Conservation (phyloP, 2,797 vertebrate species). For the Corythornis leucogaster region DNA sequence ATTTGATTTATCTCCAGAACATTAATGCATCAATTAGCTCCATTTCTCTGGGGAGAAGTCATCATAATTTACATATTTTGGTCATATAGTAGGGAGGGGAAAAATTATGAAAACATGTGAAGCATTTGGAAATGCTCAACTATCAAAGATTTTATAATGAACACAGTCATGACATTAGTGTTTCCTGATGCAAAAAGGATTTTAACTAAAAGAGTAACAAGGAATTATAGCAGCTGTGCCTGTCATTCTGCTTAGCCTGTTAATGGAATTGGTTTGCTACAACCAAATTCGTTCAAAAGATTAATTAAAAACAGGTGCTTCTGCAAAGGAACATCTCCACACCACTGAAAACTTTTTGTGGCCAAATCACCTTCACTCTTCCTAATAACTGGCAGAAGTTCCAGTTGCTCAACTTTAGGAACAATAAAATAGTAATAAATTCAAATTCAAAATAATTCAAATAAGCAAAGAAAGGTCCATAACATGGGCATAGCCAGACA, state of each 20-base stretch:
- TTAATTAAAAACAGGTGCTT: slow-evolving; percentile 51
- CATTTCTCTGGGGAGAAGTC: neutral
- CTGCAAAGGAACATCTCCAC: neutral
- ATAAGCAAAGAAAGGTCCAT: neutral
- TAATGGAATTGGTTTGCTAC: slow-evolving; percentile 43
- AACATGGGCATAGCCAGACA: neutral
- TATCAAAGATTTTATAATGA: slow-evolving; percentile 5
- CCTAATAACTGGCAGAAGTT: neutral
- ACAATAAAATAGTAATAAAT: neutral
- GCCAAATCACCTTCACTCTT: neutral
- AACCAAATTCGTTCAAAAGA: slow-evolving; percentile 40
- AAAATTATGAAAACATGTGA: slow-evolving; percentile 5
- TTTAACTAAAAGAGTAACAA: slow-evolving; percentile 28
- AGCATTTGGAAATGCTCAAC: neutral
- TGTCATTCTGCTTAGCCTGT: slow-evolving; percentile 36
- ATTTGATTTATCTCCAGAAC: neutral
- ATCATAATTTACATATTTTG: neutral
- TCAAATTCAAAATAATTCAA: neutral
- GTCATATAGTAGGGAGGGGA: neutral
- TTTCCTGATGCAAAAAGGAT: slow-evolving; percentile 38
- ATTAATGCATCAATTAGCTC: neutral
- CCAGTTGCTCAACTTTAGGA: neutral
- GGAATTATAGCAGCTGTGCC: slow-evolving; percentile 55
- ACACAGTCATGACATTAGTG: neutral
- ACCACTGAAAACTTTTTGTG: neutral